phyloP scores from a whole-genome alignment of 2,113 vertebrate species.

The Paedocypris sp. region DNA sequence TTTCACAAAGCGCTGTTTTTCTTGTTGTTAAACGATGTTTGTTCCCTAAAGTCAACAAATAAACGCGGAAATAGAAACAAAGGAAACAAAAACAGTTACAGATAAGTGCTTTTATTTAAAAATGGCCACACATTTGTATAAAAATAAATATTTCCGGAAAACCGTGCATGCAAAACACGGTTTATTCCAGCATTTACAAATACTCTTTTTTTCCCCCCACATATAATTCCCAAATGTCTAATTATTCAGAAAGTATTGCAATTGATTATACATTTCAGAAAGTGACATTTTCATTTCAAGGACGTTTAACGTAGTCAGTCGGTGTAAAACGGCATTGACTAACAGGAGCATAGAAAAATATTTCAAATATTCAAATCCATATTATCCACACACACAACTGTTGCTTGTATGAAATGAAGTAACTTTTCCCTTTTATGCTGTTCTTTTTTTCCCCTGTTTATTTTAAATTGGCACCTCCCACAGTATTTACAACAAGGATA shows the following conservation, averaged over 20 bases:
- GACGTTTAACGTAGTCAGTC: too few species aligned
- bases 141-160: constrained; percentile 29
- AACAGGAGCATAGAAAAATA: too few species aligned
- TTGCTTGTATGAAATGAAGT: too few species aligned
- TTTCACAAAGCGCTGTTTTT: not conserved
- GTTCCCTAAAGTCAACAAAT: not conserved
- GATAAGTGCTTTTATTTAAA: constrained; percentile 26
- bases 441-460: not conserved
- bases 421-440: too few species aligned
- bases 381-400: too few species aligned
- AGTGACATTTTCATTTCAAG: too few species aligned
- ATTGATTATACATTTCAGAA: too few species aligned
- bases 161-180: constrained; percentile 22
- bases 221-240: not conserved
- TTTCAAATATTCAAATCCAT: too few species aligned
- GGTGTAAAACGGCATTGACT: too few species aligned
- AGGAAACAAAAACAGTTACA: not conserved
- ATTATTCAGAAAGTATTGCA: not conserved
- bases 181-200: not conserved
- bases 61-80: not conserved
- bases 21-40: too few species aligned
- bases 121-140: constrained; percentile 24
- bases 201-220: not conserved
- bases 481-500: not conserved
- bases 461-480: not conserved